Conservation (phyloP, 2,888 invertebrate genomes). For the Brachypalpus laphriformis region DNA sequence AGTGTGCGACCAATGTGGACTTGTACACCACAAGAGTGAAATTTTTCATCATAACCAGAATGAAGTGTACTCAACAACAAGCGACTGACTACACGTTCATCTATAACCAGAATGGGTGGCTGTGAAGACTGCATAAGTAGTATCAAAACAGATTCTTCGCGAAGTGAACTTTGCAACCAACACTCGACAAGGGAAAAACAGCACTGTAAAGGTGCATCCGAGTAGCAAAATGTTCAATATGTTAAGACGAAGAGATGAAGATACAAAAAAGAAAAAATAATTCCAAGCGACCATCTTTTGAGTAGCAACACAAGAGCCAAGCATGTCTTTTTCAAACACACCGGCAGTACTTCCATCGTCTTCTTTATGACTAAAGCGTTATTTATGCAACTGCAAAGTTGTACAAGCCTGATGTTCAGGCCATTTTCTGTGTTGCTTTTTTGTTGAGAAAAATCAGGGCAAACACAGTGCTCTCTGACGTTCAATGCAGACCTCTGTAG, state of each 20-base stretch:
- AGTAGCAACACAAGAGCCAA: conserved; percentile 70
- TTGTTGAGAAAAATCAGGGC: conserved; percentile 54
- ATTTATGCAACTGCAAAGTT: conserved; percentile 65
- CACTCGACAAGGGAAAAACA: conserved; percentile 17
- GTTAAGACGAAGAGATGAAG: conserved; percentile 16
- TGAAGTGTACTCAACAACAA: conserved; percentile 40
- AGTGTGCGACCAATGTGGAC: conserved; percentile 66
- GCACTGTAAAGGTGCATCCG: conserved; percentile 55
- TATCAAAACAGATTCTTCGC: conserved; percentile 54
- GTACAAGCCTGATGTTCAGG: conserved; percentile 47
- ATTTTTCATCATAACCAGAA: conserved; percentile 70
- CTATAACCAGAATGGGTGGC: conserved; percentile 67
- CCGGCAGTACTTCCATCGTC: conserved; percentile 39
- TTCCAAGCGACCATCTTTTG: conserved; percentile 66
- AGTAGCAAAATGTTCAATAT: conserved; percentile 51
- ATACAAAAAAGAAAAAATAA: conserved; percentile 21
- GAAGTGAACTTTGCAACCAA: conserved; percentile 55
- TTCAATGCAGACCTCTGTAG: conserved; percentile 50
- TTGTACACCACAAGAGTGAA: conserved; percentile 48
- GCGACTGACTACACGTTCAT: conserved; percentile 34
- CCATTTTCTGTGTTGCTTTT: conserved; percentile 10
- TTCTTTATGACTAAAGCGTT: conserved; percentile 67
- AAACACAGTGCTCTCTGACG: conserved; percentile 53
- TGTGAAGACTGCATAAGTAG: conserved; percentile 68
- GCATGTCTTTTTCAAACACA: conserved; percentile 55